These are phyloP conservation scores for Sorex maritimensis DNA, from an alignment of 2,797 vertebrate species.

Conservation along the genomic window DNA sequence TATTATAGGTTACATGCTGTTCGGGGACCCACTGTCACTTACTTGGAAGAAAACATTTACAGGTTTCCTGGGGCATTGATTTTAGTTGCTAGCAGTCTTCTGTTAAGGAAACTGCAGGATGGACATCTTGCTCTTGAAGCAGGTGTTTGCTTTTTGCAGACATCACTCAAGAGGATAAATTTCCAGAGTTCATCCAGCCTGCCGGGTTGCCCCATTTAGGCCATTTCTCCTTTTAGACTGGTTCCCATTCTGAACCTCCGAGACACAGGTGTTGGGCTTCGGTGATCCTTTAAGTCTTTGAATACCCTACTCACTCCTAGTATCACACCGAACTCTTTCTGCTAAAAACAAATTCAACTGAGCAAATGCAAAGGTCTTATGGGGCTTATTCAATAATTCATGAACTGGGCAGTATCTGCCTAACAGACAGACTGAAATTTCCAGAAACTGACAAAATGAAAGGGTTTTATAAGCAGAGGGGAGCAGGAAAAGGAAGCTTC, in stretches of 20 bases:
- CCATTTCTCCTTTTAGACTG: background rate
- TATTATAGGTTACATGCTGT: background rate
- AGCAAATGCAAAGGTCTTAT: background rate
- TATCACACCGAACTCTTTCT: no score
- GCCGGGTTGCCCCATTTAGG: background rate
- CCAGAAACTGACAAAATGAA: background rate
- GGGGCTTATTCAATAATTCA: background rate
- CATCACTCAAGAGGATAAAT: background rate
- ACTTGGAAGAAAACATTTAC: slow-evolving; percentile 15
- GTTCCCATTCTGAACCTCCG: background rate
- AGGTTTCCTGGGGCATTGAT: background rate
- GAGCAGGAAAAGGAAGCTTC: background rate
- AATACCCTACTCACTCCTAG: background rate
- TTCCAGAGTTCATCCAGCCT: no score
- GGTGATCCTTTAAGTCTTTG: background rate
- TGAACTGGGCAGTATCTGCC: background rate
- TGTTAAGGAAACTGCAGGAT: background rate
- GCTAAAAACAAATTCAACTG: background rate
- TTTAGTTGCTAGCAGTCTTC: background rate
- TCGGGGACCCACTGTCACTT: background rate
- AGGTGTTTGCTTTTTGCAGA: background rate
- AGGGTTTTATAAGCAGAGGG: background rate
- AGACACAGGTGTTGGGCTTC: fast-evolving
- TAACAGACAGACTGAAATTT: background rate
- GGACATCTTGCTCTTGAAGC: background rate